phyloP scores from a whole-genome alignment of 1,140 invertebrate genomes.

The Pararge aegeria region DNA sequence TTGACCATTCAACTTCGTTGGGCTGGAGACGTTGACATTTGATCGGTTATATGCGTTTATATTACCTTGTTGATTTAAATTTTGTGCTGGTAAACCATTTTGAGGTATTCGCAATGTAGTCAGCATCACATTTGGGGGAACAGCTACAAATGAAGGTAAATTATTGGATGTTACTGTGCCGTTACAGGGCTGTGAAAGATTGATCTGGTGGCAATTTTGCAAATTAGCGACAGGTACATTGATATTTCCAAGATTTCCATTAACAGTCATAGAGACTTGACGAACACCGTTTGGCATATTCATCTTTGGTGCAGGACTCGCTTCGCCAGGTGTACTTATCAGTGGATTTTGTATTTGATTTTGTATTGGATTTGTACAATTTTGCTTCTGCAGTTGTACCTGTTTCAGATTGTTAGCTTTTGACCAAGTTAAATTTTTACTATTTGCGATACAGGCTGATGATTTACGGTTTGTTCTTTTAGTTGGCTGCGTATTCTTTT shows the following conservation, averaged over 20 bases:
- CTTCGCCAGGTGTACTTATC: conserved; percentile 45
- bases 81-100: conserved; percentile 62
- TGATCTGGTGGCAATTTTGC: conserved; percentile 68
- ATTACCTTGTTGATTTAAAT: conserved; percentile 58
- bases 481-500: conserved; percentile 43
- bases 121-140: conserved; percentile 76
- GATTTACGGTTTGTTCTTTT: conserved; percentile 72
- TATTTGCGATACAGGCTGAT: conserved; percentile 72
- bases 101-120: conserved; percentile 78
- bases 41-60: conserved; percentile 61
- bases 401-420: conserved; percentile 74
- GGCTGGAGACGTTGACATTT: conserved; percentile 71
- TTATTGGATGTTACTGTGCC: conserved; percentile 61
- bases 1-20: conserved; percentile 73
- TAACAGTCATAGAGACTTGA: conserved; percentile 66
- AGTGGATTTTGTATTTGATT: conserved; percentile 39
- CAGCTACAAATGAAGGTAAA: conserved; percentile 63
- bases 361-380: conserved; percentile 55
- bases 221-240: conserved; percentile 65
- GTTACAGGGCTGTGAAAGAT: conserved; percentile 61
- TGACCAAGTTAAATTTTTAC: conserved; percentile 74
- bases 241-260: conserved; percentile 56
- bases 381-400: conserved; percentile 68
- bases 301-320: conserved; percentile 56
- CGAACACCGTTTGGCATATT: conserved; percentile 66